Evolutionary conservation across 1,140 invertebrate genomes (phyloP).

Genomic region (Drosophila chauvacae): DNA sequence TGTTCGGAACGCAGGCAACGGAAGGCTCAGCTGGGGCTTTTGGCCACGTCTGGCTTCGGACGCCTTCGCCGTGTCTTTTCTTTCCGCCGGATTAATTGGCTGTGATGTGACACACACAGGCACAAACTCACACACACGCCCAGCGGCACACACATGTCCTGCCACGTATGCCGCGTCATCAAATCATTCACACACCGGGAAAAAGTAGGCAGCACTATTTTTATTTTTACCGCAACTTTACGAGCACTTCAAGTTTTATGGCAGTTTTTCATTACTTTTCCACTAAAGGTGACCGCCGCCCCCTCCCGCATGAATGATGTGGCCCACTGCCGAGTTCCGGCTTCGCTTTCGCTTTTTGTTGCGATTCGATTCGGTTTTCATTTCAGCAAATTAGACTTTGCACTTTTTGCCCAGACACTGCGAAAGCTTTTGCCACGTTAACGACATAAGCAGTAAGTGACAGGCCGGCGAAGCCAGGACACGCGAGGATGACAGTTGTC

Average conservation of each 20-base stretch:
- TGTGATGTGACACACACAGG: constrained; percentile 58
- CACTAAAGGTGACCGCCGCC: neutral
- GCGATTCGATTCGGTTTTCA: constrained; percentile 36
- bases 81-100: constrained; percentile 71
- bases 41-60: constrained; percentile 35
- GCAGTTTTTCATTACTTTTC: constrained; percentile 54
- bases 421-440: constrained; percentile 66
- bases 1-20: constrained; percentile 20
- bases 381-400: constrained; percentile 44
- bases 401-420: constrained; percentile 48
- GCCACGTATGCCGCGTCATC: constrained; percentile 11
- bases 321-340: constrained; percentile 13
- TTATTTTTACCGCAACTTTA: constrained; percentile 32
- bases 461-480: constrained; percentile 31
- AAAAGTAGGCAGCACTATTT: constrained; percentile 37
- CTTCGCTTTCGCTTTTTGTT: constrained; percentile 21
- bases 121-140: constrained; percentile 2
- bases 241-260: constrained; percentile 51
- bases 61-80: constrained; percentile 41
- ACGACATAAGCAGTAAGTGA: constrained; percentile 54
- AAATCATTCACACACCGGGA: constrained; percentile 54
- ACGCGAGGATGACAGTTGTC: constrained; percentile 17
- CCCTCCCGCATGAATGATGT: constrained; percentile 45
- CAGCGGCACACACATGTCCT: constrained; percentile 1
- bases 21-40: constrained; percentile 42